Evolutionary conservation across 2,888 invertebrate species (phyloP).

Genomic region (Meliscaeva auricollis): DNA sequence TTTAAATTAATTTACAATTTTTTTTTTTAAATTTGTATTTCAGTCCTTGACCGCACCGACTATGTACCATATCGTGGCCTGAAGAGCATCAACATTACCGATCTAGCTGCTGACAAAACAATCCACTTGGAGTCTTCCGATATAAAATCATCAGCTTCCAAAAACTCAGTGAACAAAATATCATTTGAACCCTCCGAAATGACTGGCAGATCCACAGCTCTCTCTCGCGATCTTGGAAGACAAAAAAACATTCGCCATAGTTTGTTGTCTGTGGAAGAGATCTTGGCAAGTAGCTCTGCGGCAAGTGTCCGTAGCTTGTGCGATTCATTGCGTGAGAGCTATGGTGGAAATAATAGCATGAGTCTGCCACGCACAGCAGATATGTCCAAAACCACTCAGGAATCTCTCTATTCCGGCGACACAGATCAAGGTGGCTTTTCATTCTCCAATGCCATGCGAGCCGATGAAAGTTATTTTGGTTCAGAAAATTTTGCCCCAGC

Average conservation of each 20-base stretch:
- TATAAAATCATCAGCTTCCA: constrained; percentile 69
- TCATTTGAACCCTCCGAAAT: constrained; percentile 83
- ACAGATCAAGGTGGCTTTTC: constrained; percentile 36
- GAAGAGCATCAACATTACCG: constrained; percentile 81
- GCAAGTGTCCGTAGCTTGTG: constrained; percentile 80
- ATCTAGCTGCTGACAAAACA: constrained; percentile 82
- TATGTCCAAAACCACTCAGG: constrained; percentile 78
- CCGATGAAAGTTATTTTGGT: constrained; percentile 69
- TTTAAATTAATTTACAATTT: too few relatives aligned
- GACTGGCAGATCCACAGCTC: constrained; percentile 82
- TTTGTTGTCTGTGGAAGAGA: constrained; percentile 81
- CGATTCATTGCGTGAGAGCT: constrained; percentile 74
- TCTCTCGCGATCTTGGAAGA: constrained; percentile 71
- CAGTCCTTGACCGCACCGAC: constrained; percentile 73
- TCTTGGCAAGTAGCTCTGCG: constrained; percentile 81
- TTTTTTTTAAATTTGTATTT: constrained; percentile 16
- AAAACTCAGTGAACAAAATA: constrained; percentile 77
- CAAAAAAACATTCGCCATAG: constrained; percentile 57
- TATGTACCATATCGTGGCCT: constrained; percentile 78
- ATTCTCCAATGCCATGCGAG: constrained; percentile 54
- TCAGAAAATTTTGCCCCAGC: constrained; percentile 80
- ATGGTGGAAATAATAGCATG: constrained; percentile 68
- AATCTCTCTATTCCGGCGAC: constrained; percentile 39
- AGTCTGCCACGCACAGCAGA: constrained; percentile 82
- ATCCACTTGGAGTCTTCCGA: constrained; percentile 80